Base-by-base conservation (phyloP, 2,113 vertebrate species). In the Paraplagusia blochii region DNA sequence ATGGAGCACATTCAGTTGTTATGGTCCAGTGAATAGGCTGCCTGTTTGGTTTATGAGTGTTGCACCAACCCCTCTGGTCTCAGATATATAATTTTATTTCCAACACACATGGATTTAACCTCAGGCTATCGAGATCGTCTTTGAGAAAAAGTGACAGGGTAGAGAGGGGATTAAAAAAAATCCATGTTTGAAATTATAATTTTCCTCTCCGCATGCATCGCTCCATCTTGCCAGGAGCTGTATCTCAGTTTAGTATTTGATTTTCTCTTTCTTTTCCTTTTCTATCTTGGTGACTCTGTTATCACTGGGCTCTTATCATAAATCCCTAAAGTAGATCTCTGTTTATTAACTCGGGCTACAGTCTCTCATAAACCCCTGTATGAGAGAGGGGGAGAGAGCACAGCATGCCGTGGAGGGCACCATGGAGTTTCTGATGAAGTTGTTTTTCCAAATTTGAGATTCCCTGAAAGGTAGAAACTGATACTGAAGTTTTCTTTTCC, bases 321-420 rank as follows among this genome's bases (percentile, higher is more conserved):
- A 82, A 76, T 82, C 66, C 67, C 69, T 14, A 75, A 76, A 59
- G 72, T 73, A 80, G 79, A 86, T 75, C 77, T 59, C 35, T 63
- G 29, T 72, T 74, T 72, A 44, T 68, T 51, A 62, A 74, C 56
- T 52, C 67, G 67, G 63, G 71, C 65, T 52, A 61, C 52, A 57
- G 60, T 45, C n/a, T 14, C 54, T 42, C 46, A n/a, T 42, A n/a
- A 44, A 33, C 52, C 11, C 42, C 15, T 66, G 34, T 59, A 56
- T 63, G 33, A 16, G 42, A 55, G 38, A 42, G 34, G 38, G 29
- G 6, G 22, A 29, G 6, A 29, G 22, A 29, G 22, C 22, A 29
- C 22, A 29, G 3, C 22, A 29, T 29, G 22, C 6, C 3, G 22
- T 6, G 2, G 22, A 29, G 22, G 22, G 22, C 22, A 29, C 22